phyloP scores from a whole-genome alignment of 2,888 invertebrate species.

The Sceliomorpha sp. region DNA sequence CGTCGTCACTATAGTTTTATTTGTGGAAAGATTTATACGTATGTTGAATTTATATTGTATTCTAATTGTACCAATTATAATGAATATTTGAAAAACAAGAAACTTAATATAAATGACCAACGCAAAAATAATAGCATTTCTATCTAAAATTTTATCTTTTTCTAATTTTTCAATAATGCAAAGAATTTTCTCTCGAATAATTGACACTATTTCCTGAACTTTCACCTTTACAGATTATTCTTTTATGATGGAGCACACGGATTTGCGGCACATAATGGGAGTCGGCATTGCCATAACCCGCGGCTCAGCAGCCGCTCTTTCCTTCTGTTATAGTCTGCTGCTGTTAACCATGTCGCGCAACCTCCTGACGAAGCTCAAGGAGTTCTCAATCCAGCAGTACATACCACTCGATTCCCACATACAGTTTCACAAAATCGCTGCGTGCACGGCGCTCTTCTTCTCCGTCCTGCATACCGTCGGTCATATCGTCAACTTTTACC shows the following conservation, averaged over 20 bases:
- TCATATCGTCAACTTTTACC: conserved; percentile 98
- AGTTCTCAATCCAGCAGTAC: conserved; percentile 95
- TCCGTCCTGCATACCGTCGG: conserved; percentile 95
- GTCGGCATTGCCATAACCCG: conserved; percentile 97
- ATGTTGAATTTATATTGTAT: conserved; percentile 75
- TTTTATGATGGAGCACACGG: conserved; percentile 97
- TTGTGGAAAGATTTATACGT: conserved; percentile 96
- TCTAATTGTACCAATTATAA: not conserved
- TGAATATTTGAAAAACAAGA: not conserved
- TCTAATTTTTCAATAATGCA: no score
- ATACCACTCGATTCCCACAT: conserved; percentile 97
- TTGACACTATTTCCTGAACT: conserved; percentile 3
- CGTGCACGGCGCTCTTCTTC: conserved; percentile 96
- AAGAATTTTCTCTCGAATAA: no score
- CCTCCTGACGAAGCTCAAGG: conserved; percentile 94
- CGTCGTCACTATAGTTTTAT: conserved; percentile 95
- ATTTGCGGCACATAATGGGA: conserved; percentile 97
- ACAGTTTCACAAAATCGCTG: conserved; percentile 98
- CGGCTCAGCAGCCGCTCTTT: conserved; percentile 95
- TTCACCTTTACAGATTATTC: conserved; percentile 87
- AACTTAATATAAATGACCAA: no score
- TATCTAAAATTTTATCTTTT: no score
- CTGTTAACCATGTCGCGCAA: conserved; percentile 96
- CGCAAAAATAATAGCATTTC: no score
- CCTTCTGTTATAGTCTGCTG: conserved; percentile 95